Conservation (phyloP, 1,140 invertebrate genomes). For the Plutomurus gul region DNA sequence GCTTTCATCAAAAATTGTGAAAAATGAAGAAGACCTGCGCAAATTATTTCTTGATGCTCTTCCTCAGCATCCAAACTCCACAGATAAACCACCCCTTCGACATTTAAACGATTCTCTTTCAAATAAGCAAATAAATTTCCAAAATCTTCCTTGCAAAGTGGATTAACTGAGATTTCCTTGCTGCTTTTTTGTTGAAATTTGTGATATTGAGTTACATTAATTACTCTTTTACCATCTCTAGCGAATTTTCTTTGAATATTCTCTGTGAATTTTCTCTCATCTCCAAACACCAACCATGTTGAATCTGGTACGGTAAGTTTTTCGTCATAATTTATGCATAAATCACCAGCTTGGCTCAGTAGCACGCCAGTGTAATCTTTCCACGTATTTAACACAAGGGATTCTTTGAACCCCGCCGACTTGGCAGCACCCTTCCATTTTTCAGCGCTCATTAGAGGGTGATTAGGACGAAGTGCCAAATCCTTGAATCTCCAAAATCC, state of each 20-base stretch:
- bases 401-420: conserved; percentile 6
- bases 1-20: conserved; percentile 10
- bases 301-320: no score
- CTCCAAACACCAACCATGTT: background rate
- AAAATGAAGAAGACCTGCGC: background rate
- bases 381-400: background rate
- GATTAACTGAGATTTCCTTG: background rate
- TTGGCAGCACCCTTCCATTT: background rate
- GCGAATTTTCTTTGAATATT: background rate
- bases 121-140: background rate
- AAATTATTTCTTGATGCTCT: background rate
- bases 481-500: background rate
- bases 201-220: background rate
- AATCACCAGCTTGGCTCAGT: background rate
- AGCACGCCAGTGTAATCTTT: background rate
- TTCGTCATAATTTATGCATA: no score
- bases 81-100: conserved; percentile 35
- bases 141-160: background rate
- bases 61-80: background rate
- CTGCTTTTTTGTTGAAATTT: background rate
- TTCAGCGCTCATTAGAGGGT: background rate
- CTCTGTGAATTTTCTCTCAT: background rate
- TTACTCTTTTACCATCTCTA: background rate
- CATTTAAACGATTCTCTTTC: background rate
- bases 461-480: background rate